Conservation (phyloP, 2,113 vertebrate genomes). For the Rallus limicola region DNA sequence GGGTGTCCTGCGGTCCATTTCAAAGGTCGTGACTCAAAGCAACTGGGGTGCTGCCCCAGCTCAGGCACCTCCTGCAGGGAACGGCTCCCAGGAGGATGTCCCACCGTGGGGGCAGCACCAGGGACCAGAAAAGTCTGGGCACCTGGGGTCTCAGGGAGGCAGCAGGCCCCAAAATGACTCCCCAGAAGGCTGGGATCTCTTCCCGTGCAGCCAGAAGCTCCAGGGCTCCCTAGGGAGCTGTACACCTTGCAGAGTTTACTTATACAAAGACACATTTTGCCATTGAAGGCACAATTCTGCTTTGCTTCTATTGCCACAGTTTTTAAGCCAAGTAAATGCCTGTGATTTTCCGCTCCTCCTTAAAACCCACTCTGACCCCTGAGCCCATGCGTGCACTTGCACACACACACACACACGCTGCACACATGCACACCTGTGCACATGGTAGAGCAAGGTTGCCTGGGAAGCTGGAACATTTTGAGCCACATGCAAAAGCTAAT, state of each 20-base stretch:
- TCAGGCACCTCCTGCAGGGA: rapidly evolving
- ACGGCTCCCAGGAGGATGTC: rapidly evolving
- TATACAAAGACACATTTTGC: background rate
- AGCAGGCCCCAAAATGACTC: background rate
- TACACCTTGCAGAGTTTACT: background rate
- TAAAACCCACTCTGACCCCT: background rate
- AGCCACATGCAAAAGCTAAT: background rate
- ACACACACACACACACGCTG: background rate
- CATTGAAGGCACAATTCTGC: background rate
- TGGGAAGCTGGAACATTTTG: too few species aligned
- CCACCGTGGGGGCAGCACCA: background rate
- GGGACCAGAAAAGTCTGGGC: background rate
- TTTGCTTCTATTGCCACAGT: background rate
- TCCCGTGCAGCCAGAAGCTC: background rate
- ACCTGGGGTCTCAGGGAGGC: too few species aligned
- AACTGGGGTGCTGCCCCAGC: background rate
- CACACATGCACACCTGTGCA: background rate
- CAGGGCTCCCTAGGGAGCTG: background rate
- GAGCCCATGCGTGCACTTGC: too few species aligned
- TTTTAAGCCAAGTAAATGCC: background rate
- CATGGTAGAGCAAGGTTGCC: too few species aligned
- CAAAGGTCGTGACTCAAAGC: background rate
- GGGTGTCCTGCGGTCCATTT: rapidly evolving
- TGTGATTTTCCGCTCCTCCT: rapidly evolving
- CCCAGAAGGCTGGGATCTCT: background rate